Evolutionary conservation across 2,797 vertebrate genomes (phyloP).

Genomic region (Sebastes steindachneri): DNA sequence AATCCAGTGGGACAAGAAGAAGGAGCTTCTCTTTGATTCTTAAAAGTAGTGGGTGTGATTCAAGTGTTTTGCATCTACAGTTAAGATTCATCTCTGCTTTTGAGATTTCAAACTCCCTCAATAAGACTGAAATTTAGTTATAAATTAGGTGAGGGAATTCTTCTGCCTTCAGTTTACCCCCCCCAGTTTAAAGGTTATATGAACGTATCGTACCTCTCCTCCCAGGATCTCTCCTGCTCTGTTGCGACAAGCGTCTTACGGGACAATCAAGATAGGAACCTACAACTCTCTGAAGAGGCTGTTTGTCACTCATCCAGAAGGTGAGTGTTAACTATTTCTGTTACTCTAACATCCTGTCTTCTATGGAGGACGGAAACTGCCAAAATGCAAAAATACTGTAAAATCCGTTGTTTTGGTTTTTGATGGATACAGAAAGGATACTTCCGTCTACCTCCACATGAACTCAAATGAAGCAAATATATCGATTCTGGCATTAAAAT

Average conservation of each 20-base stretch:
- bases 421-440: too few relatives aligned
- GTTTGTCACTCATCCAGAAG: conserved; percentile 93
- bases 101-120: background rate
- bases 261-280: conserved; percentile 97
- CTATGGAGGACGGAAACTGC: too few relatives aligned
- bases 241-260: conserved; percentile 94
- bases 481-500: too few relatives aligned
- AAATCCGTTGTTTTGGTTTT: too few relatives aligned
- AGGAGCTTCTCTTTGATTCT: background rate
- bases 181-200: background rate
- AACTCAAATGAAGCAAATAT: too few relatives aligned
- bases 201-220: background rate
- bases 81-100: background rate
- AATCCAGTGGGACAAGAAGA: conserved; percentile 1
- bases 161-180: background rate
- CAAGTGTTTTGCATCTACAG: background rate
- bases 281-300: conserved; percentile 96
- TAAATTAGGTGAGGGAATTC: background rate
- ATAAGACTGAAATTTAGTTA: background rate
- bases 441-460: too few relatives aligned
- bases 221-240: conserved; percentile 93
- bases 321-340: conserved; percentile 70
- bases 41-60: background rate
- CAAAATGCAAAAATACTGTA: too few relatives aligned
- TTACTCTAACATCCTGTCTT: background rate